Percentiles rank a stretch among this genome's conserved stretches.
These are phyloP conservation scores for Elymnias hypermnestra DNA, from an alignment of 1,140 invertebrate species.

Conservation along the genomic window DNA sequence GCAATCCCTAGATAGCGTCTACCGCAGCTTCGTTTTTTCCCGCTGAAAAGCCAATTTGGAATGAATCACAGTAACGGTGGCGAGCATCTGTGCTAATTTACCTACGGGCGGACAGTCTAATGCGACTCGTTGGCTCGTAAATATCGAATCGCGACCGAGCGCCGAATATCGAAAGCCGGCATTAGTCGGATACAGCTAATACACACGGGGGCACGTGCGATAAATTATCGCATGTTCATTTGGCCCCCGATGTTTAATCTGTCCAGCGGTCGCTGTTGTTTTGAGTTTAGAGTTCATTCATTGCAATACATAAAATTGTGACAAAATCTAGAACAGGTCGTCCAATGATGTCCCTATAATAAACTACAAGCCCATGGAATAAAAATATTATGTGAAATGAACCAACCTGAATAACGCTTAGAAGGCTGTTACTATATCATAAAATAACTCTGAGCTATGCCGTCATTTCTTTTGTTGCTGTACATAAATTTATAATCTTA, in stretches of 20 bases:
- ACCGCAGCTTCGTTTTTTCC: slow-evolving; percentile 61
- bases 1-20: slow-evolving; percentile 60
- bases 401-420: too few species aligned
- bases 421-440: too few species aligned
- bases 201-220: slow-evolving; percentile 71
- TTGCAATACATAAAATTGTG: too few species aligned
- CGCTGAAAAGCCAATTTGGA: slow-evolving; percentile 74
- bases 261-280: slow-evolving; percentile 47
- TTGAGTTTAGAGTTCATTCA: slow-evolving; percentile 31
- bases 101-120: slow-evolving; percentile 74
- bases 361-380: too few species aligned
- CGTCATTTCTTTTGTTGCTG: too few species aligned
- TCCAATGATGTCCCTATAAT: too few species aligned
- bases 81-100: slow-evolving; percentile 75
- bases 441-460: too few species aligned
- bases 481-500: too few species aligned
- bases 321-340: too few species aligned
- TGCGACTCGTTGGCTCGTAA: slow-evolving; percentile 68
- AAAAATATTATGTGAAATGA: too few species aligned
- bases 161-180: slow-evolving; percentile 74
- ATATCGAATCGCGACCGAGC: slow-evolving; percentile 70
- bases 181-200: slow-evolving; percentile 75
- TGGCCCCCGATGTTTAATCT: slow-evolving; percentile 76
- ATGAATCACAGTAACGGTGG: slow-evolving; percentile 74
- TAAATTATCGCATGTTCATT: slow-evolving; percentile 76